Evolutionary conservation across 1,140 invertebrate genomes (phyloP).

Genomic region (Berghia stephanieae): DNA sequence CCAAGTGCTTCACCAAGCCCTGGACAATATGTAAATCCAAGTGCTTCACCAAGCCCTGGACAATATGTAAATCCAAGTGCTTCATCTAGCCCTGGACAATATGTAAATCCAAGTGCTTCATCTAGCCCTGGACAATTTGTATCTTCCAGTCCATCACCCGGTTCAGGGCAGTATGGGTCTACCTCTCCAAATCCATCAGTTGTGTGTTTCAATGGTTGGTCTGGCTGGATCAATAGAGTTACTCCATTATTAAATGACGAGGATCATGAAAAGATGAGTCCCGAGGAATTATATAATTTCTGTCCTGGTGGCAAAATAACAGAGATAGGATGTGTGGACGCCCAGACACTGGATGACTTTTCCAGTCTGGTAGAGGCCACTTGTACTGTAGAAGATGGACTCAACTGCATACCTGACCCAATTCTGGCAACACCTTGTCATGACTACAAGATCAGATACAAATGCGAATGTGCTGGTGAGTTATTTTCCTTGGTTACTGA

Average conservation of each 20-base stretch:
- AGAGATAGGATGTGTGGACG: constrained; percentile 36
- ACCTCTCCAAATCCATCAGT: not conserved
- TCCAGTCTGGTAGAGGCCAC: constrained; percentile 19
- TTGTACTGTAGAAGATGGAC: constrained; percentile 31
- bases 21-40: not conserved
- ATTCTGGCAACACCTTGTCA: constrained; percentile 42
- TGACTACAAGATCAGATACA: constrained; percentile 61
- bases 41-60: not conserved
- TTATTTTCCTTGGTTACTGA: constrained; percentile 36
- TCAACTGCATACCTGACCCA: constrained; percentile 30
- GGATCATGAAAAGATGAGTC: constrained; percentile 46
- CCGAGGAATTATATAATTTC: constrained; percentile 40
- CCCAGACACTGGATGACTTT: constrained; percentile 14
- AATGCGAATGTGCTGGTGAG: constrained; percentile 43
- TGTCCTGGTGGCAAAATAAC: constrained; percentile 43
- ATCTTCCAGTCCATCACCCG: not conserved
- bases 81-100: not conserved
- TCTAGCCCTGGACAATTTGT: not conserved
- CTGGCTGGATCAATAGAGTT: constrained; percentile 41
- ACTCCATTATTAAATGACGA: constrained; percentile 37
- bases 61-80: not conserved
- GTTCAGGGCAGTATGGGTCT: not conserved
- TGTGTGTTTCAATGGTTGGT: constrained; percentile 26
- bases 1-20: too few species aligned
- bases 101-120: not conserved